Percentiles rank a stretch among this genome's conserved stretches.
Evolutionary conservation across 2,113 vertebrate species (phyloP).

Genomic region (Dryoscopus gambensis): DNA sequence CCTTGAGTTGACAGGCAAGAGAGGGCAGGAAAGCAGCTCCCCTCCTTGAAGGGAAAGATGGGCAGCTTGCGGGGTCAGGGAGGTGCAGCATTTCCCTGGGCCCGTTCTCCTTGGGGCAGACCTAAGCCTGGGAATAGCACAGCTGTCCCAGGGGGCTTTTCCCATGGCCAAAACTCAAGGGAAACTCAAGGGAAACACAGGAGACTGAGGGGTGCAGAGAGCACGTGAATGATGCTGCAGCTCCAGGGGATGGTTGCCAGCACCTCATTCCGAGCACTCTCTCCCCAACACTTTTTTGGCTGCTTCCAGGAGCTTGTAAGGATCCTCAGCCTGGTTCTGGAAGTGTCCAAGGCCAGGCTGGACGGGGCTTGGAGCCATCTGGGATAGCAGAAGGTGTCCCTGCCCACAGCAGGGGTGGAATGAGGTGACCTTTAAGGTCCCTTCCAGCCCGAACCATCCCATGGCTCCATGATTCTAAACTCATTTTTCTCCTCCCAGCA

Average conservation of each 20-base stretch:
- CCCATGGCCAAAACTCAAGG: background rate
- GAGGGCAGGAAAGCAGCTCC: background rate
- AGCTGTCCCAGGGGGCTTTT: background rate
- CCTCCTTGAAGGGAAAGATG: background rate
- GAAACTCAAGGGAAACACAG: background rate
- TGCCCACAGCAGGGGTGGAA: background rate
- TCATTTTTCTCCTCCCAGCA: background rate
- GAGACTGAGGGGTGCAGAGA: background rate
- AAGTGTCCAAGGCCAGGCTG: rapidly evolving
- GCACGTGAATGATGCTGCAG: background rate
- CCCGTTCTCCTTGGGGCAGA: background rate
- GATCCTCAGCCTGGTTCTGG: background rate
- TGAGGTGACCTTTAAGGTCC: background rate
- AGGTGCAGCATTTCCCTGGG: background rate
- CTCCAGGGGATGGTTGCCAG: background rate
- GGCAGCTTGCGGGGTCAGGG: background rate
- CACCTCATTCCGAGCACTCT: background rate
- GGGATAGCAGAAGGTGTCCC: background rate
- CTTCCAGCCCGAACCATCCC: background rate
- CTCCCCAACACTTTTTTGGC: background rate
- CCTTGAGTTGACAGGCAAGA: background rate
- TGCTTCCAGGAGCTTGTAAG: background rate
- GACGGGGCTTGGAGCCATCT: rapidly evolving
- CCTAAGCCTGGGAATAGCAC: background rate
- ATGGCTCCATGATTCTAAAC: background rate